Evolutionary conservation across 2,113 vertebrate species (phyloP).

Genomic region (Lota lota): DNA sequence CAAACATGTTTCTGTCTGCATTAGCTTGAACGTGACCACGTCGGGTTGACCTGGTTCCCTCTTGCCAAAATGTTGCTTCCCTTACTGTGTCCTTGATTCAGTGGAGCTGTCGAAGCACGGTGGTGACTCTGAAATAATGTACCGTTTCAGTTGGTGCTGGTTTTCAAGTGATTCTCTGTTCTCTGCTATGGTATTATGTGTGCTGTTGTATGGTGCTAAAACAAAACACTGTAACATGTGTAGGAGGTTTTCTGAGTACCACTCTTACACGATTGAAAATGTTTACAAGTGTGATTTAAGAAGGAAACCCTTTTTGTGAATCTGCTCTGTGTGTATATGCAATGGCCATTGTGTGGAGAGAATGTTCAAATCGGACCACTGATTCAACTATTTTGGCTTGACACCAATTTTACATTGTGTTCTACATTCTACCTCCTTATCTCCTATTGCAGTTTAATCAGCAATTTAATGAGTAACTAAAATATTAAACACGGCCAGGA

Average conservation of each 20-base stretch:
- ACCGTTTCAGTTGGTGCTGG: neutral
- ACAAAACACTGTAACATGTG: constrained; percentile 6
- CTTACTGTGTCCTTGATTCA: constrained; percentile 20
- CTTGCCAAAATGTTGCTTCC: constrained; percentile 12
- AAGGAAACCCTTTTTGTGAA: neutral
- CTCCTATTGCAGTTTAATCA: constrained; percentile 10
- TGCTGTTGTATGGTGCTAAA: constrained; percentile 21
- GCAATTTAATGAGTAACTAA: neutral
- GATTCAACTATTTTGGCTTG: neutral
- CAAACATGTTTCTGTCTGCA: no score
- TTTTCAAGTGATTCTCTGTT: constrained; percentile 35
- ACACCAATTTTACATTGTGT: constrained; percentile 13
- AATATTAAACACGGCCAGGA: constrained; percentile 6
- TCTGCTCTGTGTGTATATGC: constrained; percentile 20
- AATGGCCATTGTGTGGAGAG: constrained; percentile 17
- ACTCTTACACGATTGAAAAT: neutral
- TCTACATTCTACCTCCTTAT: constrained; percentile 22
- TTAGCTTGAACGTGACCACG: constrained; percentile 20
- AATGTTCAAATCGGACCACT: constrained; percentile 5
- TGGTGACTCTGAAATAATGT: constrained; percentile 8
- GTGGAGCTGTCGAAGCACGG: constrained; percentile 11
- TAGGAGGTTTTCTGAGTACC: constrained; percentile 17
- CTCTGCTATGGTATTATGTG: constrained; percentile 29
- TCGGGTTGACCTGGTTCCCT: no score
- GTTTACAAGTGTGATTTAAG: neutral